Evolutionary conservation across 2,888 invertebrate species (phyloP).

Genomic region (Hypercompe scribonia): DNA sequence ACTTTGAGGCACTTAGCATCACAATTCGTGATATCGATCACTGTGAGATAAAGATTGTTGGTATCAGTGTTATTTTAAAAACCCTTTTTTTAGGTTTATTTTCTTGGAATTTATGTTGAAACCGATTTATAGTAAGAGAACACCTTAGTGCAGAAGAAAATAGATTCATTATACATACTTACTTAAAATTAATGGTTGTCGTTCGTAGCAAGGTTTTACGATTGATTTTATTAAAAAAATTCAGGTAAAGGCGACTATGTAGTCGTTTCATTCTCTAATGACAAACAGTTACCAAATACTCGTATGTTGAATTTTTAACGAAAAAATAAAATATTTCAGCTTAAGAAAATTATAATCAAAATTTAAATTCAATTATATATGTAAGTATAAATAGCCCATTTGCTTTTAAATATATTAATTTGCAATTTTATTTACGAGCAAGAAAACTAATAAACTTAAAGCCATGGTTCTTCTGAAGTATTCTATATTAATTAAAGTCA

Average conservation of each 20-base stretch:
- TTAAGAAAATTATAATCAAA: not conserved
- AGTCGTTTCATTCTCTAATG: not conserved
- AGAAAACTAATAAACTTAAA: not conserved
- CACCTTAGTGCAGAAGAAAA: not conserved
- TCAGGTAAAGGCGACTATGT: not conserved
- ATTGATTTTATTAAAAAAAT: not conserved
- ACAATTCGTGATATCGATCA: no score
- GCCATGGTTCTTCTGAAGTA: not conserved
- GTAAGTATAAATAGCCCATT: not conserved
- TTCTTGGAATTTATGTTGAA: not conserved
- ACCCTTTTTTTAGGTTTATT: no score
- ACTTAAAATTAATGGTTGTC: not conserved
- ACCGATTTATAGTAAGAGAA: not conserved
- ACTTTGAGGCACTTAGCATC: no score
- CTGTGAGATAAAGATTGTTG: no score
- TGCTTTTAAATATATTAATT: no score
- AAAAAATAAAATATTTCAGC: not conserved
- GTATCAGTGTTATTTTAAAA: no score
- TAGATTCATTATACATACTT: not conserved
- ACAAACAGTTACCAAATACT: not conserved
- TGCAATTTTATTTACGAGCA: not conserved
- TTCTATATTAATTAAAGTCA: not conserved
- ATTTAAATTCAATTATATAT: not conserved
- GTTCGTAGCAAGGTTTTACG: not conserved
- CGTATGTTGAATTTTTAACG: no score